A percentile compares a stretch with the other conserved stretches of the same genome.
Evolutionary conservation across 2,113 vertebrate species (phyloP).

Genomic region (Petaurus breviceps): DNA sequence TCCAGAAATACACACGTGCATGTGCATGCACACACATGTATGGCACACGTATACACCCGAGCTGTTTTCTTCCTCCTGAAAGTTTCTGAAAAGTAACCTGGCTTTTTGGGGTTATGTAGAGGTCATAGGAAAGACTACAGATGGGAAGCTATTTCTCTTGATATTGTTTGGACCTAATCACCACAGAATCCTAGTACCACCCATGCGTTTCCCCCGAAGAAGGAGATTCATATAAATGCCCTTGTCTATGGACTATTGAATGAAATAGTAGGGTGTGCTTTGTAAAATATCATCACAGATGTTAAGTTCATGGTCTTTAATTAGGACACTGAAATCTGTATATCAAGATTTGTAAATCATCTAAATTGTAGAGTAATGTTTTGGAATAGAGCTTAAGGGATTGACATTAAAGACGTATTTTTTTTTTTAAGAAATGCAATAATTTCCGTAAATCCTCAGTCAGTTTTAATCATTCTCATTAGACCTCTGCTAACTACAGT

Average conservation of each 20-base stretch:
- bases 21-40: not conserved
- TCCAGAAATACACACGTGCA: not conserved
- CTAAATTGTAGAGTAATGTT: conserved; percentile 69
- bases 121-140: conserved; percentile 56
- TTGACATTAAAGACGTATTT: conserved; percentile 67
- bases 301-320: conserved; percentile 69
- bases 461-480: conserved; percentile 68
- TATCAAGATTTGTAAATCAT: conserved; percentile 71
- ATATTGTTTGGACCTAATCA: conserved; percentile 48
- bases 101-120: conserved; percentile 57
- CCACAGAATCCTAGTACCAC: conserved; percentile 38
- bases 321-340: conserved; percentile 68
- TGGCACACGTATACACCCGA: not conserved
- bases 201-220: conserved; percentile 44
- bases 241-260: conserved; percentile 66
- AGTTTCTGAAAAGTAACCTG: conserved; percentile 37
- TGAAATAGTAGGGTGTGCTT: conserved; percentile 70
- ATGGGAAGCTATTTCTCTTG: conserved; percentile 58
- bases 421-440: conserved; percentile 72
- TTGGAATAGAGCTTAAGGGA: conserved; percentile 67
- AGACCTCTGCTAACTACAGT: conserved; percentile 60
- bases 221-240: conserved; percentile 53
- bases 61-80: conserved; percentile 2
- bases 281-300: conserved; percentile 53
- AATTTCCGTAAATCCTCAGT: conserved; percentile 69